Base-by-base conservation (phyloP, 2,797 vertebrate species). In the Thripadectes ignobilis region DNA sequence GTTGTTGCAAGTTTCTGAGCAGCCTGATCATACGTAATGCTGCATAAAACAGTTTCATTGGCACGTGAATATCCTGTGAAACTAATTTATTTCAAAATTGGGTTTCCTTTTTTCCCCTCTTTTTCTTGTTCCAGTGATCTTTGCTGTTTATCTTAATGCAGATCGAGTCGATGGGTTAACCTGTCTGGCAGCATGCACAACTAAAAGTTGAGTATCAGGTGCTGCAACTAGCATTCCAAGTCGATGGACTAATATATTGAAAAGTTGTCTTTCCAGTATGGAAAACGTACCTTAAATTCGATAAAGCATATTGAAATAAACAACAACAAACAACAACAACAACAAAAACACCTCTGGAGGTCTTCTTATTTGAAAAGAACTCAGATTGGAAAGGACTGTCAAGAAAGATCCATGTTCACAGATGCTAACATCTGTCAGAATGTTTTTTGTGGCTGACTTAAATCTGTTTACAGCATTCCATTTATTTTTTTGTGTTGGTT, bases 401-500 rank as follows among this genome's bases (percentile, higher is more conserved):
- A 0, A 92, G 83, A 92, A 97, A 86, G 92, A 91, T 95, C 91
- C 90, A n/a, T 89, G 92, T 91, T 97, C 95, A 94, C 96, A 96
- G 95, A 97, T 97, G 97, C 95, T 97, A 97, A 96, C 96, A 97
- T 97, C 96, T 97, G 96, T 97, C 95, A 94, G 94, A 96, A 82
- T 89, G 75, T 96, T 97, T 92, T 96, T 94, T 96, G 95, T 95
- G 93, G 94, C 95, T 71, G 92, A 88, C 85, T 96, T 96, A 86
- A 95, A 96, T 96, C 89, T 98, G 97, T 98, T 98, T 98, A 97
- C 95, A 97, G 86, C 97, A 97, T 98, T 96, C 97, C 97, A 97
- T 96, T 97, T 96, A 85, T 85, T 96, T 96, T 97, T 97, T 96
- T 92, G 49, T 71, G n/a, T 29, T 27, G 48, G 49, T 77, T 48